Base-by-base conservation (phyloP, 1,140 invertebrate species). In the Cotesia typhae region DNA sequence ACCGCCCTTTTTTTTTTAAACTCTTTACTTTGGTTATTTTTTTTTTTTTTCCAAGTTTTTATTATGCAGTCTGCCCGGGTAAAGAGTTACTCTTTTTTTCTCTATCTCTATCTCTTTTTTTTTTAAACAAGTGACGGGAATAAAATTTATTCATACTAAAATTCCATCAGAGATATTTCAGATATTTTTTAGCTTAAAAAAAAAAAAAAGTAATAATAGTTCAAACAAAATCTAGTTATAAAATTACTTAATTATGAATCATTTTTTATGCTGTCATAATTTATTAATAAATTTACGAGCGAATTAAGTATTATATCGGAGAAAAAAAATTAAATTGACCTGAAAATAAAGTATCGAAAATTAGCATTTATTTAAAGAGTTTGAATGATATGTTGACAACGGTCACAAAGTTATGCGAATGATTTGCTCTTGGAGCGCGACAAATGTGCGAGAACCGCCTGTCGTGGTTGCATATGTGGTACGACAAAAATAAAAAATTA, bases 311-410 rank as follows among this genome's bases (percentile, higher is more conserved):
- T 47, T 47, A 28, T 28, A 28, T 28, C 28, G 1, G 41, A 9
- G 41, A 10, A 2, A 47, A 47, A 47, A 47, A 47, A 10, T 47
- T 47, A 7, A 47, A 47, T 47, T 47, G 41, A 7, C 41, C 5
- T 47, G 57, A 20, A 17, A 59, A 14, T 20, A 20, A 59, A 59
- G 28, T 59, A 59, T 17, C 20, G 6, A 59, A 28, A 59, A 59
- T 59, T 59, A 59, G 57, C 57, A 59, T 59, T 59, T 59, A 59
- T 59, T 20, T 59, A 28, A n/a, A 55, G 17, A 59, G 57, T 55
- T 59, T 60, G 69, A 70, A 70, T 63, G 67, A 68, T 68, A 68
- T 14, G 36, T 68, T 68, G 67, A 68, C 52, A 57, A 59, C 36
- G 41, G 60, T 17, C 47, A 51, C 17, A 53, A 70, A 64, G 59